These are phyloP conservation scores for Meteorus colon DNA, from an alignment of 2,888 invertebrate genomes.

Conservation along the genomic window DNA sequence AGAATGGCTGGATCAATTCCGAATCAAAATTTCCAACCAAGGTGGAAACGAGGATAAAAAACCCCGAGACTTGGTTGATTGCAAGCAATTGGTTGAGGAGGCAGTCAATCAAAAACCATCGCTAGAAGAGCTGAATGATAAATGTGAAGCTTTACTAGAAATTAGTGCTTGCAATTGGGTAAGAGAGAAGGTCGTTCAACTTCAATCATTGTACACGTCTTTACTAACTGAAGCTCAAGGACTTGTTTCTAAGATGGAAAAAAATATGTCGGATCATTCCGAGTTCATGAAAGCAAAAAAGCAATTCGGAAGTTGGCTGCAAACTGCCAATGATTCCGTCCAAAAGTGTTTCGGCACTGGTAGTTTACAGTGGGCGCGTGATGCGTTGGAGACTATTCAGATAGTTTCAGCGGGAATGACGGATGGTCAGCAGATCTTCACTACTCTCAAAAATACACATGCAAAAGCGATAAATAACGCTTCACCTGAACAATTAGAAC, in stretches of 20 bases:
- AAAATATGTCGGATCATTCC: constrained; percentile 92
- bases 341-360: constrained; percentile 89
- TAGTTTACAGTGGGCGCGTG: constrained; percentile 83
- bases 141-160: constrained; percentile 90
- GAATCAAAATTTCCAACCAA: constrained; percentile 79
- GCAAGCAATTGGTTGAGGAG: constrained; percentile 84
- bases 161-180: constrained; percentile 89
- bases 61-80: constrained; percentile 84
- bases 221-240: constrained; percentile 86
- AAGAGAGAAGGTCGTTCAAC: constrained; percentile 88
- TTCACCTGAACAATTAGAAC: constrained; percentile 86
- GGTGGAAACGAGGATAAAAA: constrained; percentile 82
- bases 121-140: constrained; percentile 89
- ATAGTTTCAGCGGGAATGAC: constrained; percentile 81
- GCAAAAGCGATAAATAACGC: constrained; percentile 88
- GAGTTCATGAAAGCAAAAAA: constrained; percentile 91
- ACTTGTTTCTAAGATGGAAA: constrained; percentile 89
- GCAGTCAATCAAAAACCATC: constrained; percentile 84
- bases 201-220: constrained; percentile 88
- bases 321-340: constrained; percentile 86
- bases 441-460: constrained; percentile 88
- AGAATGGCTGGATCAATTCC: constrained; percentile 83
- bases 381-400: constrained; percentile 85
- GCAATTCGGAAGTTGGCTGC: constrained; percentile 89
- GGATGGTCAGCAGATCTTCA: constrained; percentile 89